Evolutionary conservation across 2,888 invertebrate genomes (phyloP), one percentile per base, ranked within the genome.

Genomic region (Ypsolopha sequella): DNA sequence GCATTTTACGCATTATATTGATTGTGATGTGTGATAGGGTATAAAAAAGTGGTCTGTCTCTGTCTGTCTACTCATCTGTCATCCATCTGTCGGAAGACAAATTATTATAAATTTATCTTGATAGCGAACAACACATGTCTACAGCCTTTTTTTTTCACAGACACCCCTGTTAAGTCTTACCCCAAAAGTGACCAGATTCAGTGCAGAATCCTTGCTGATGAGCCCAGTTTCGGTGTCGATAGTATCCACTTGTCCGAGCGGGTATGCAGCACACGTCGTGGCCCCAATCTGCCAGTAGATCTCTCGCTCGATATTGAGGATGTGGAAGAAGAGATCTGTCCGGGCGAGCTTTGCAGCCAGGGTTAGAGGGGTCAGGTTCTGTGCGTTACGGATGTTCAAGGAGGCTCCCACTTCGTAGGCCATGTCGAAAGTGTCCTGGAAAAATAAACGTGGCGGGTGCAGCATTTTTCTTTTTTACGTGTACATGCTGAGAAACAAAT

Each of bases 271-370:
- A 73, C 98, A 99, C 0, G 97, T 97, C 6, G 99, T 96, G 56
- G 96, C 94, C 0, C 96, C 97, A 59, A 97, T 94, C 74, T 97
- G 97, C 99, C 99, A 99, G 73, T 97, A 97, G 60, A 98, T 96
- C 82, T 98, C 97, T 36, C 98, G 82, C 71, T 98, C 97, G 55
- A 98, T 93, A 77, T 98, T 97, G 67, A 99, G 87, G 59, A 99
- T 98, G 68, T 98, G 98, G 68, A 98, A 97, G 80, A 99, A 99
- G 89, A 99, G 93, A 75, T 98, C 97, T 14, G 95, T 95, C 47
- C 95, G 89, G 0, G 96, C 98, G 60, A 99, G 79, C 76, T 96
- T 97, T 0, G 99, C 98, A 0, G 99, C 93, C 60, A 99, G 73
- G 0, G 98, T 98, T 50, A 99, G 74, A 0, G 99, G 96, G 0